Evolutionary conservation across 2,888 invertebrate genomes (phyloP).

Genomic region (Tridacna crocea): DNA sequence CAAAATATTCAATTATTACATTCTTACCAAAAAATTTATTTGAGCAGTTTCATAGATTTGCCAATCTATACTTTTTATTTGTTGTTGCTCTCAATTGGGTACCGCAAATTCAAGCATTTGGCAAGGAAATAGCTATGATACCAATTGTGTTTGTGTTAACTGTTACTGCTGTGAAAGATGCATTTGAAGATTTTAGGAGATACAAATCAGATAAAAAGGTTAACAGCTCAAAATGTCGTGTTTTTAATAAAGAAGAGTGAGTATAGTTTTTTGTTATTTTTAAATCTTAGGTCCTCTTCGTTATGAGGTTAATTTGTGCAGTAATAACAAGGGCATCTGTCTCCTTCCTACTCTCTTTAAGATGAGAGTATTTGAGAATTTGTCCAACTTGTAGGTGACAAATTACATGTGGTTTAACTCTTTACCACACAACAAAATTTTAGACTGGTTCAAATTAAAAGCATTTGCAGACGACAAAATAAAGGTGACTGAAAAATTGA

Average conservation of each 20-base stretch:
- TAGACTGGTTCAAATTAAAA: too few relatives aligned
- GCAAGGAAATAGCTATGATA: slow-evolving; percentile 97
- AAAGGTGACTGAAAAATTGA: too few relatives aligned
- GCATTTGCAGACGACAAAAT: too few relatives aligned
- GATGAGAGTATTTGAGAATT: too few relatives aligned
- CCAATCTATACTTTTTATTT: slow-evolving; percentile 98
- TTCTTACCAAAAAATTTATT: slow-evolving; percentile 98
- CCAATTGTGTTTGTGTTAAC: slow-evolving; percentile 97
- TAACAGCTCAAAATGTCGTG: slow-evolving; percentile 95
- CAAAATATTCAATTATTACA: slow-evolving; percentile 94
- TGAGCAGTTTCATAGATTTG: slow-evolving; percentile 98
- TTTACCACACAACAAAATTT: too few relatives aligned
- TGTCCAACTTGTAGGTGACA: too few relatives aligned
- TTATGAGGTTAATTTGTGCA: too few relatives aligned
- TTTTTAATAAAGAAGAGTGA: slow-evolving; percentile 87
- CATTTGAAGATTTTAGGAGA: slow-evolving; percentile 96
- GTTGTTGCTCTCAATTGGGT: slow-evolving; percentile 98
- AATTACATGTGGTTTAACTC: too few relatives aligned
- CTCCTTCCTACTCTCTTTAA: too few relatives aligned
- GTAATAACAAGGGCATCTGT: too few relatives aligned
- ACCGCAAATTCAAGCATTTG: slow-evolving; percentile 93
- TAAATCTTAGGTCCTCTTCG: too few relatives aligned
- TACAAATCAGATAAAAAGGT: slow-evolving; percentile 96
- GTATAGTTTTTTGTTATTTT: not conserved
- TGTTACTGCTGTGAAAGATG: slow-evolving; percentile 97